These are phyloP conservation scores for Channa striata DNA, from an alignment of 2,797 vertebrate species.

Conservation along the genomic window DNA sequence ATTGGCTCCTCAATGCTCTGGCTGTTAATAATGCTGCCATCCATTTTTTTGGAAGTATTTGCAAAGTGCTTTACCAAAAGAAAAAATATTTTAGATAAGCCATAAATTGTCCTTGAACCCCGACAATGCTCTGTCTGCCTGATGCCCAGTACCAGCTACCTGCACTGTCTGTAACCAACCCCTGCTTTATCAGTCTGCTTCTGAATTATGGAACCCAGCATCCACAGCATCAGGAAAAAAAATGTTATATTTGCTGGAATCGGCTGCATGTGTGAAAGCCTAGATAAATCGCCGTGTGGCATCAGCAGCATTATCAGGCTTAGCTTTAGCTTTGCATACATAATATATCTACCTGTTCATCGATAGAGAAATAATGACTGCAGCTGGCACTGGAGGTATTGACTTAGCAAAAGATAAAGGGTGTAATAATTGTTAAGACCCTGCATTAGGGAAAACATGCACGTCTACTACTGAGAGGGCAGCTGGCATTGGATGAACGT, in stretches of 20 bases:
- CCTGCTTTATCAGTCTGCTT: conserved; percentile 6
- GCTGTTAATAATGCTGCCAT: background rate
- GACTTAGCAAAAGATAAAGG: conserved; percentile 56
- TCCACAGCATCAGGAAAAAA: background rate
- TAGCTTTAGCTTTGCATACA: conserved; percentile 55
- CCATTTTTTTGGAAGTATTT: background rate
- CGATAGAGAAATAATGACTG: conserved; percentile 62
- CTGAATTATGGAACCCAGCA: conserved; percentile 11
- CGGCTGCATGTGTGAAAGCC: conserved; percentile 32
- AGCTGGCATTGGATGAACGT: conserved; percentile 22
- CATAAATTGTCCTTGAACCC: background rate
- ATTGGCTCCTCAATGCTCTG: background rate
- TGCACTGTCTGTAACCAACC: background rate
- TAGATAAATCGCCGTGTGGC: conserved; percentile 44
- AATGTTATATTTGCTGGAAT: conserved; percentile 10
- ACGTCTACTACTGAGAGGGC: conserved; percentile 25
- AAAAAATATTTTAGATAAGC: background rate
- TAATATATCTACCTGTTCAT: conserved; percentile 63
- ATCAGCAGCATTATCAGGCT: conserved; percentile 63
- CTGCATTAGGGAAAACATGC: conserved; percentile 35
- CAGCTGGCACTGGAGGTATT: conserved; percentile 43
- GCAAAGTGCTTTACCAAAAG: conserved; percentile 19
- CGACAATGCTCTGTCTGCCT: background rate
- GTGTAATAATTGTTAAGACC: conserved; percentile 45
- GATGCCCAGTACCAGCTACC: background rate